These are phyloP conservation scores for Drosophila nigrodunni DNA, from an alignment of 1,140 invertebrate species.

Conservation along the genomic window DNA sequence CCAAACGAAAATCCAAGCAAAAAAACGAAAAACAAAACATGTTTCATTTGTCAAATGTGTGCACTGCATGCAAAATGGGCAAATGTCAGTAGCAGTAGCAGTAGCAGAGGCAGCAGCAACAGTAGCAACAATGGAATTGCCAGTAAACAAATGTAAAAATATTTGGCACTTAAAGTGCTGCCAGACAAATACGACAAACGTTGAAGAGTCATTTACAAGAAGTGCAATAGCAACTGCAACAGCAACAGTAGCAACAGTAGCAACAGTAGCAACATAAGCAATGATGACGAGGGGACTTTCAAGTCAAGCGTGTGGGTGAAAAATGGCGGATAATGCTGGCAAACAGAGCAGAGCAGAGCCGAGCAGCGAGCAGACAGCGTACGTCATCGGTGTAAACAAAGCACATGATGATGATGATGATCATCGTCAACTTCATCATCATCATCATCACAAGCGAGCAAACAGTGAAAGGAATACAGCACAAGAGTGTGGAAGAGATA, in stretches of 20 bases:
- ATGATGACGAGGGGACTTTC: slow-evolving; percentile 22
- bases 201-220: slow-evolving; percentile 80
- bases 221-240: slow-evolving; percentile 50
- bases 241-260: background rate
- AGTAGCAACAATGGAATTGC: slow-evolving; percentile 36
- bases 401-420: slow-evolving; percentile 57
- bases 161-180: slow-evolving; percentile 81
- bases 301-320: slow-evolving; percentile 57
- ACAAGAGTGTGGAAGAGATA: slow-evolving; percentile 27
- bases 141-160: slow-evolving; percentile 77
- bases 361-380: slow-evolving; percentile 55
- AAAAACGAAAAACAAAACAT: slow-evolving; percentile 24
- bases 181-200: slow-evolving; percentile 81
- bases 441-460: slow-evolving; percentile 52
- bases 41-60: slow-evolving; percentile 50
- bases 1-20: background rate
- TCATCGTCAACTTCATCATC: slow-evolving; percentile 42
- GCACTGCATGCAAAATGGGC: slow-evolving; percentile 43
- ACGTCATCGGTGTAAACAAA: slow-evolving; percentile 70
- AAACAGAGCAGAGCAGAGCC: slow-evolving; percentile 43
- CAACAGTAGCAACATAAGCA: slow-evolving; percentile 2
- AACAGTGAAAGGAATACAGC: slow-evolving; percentile 11
- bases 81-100: slow-evolving; percentile 26
- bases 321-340: slow-evolving; percentile 68
- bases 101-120: slow-evolving; percentile 19